Percentiles rank a stretch among this genome's conserved stretches.
Evolutionary conservation across 2,113 vertebrate species (phyloP).

Genomic region (zebrafish (Danio rerio)): GRCz12tu NC_133190.1:32989001-32989500

Average conservation of each 20-base stretch:
- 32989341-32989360: conserved; percentile 61
- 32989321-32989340: conserved; percentile 61
- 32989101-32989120: conserved; percentile 42
- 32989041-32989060: not conserved
- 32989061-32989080: not conserved
- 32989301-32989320: conserved; percentile 59
- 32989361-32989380: conserved; percentile 69
- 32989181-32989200: conserved; percentile 41
- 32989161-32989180: conserved; percentile 1
- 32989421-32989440: conserved; percentile 65
- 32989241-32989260: conserved; percentile 54
- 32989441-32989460: conserved; percentile 51
- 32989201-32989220: conserved; percentile 57
- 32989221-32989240: conserved; percentile 56
- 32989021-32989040: not conserved
- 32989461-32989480: conserved; percentile 66
- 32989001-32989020: not conserved
- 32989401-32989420: conserved; percentile 63
- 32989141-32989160: conserved; percentile 38
- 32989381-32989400: conserved; percentile 60
- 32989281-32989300: conserved; percentile 59
- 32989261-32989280: conserved; percentile 64
- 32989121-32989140: conserved; percentile 25
- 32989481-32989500: conserved; percentile 61
- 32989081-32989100: conserved; percentile 27